Percentiles rank a stretch among this genome's conserved stretches.
phyloP scores from a whole-genome alignment of 2,113 vertebrate species.

The Syrmaticus mikado region DNA sequence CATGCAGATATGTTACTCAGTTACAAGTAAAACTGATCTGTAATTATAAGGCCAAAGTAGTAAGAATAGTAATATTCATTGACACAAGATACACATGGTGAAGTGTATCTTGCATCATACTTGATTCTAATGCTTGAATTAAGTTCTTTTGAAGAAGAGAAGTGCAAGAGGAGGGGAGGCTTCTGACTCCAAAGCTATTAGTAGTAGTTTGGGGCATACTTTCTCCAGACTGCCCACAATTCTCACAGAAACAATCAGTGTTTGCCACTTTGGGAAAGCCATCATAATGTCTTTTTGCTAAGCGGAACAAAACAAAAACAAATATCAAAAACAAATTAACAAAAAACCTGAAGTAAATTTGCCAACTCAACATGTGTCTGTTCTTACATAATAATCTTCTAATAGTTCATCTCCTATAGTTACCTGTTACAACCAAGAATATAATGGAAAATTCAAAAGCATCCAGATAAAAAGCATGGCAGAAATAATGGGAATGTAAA shows the following conservation, averaged over 20 bases:
- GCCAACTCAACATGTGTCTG: neutral
- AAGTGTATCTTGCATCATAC: neutral
- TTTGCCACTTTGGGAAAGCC: conserved; percentile 31
- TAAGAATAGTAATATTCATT: neutral
- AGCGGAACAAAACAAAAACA: neutral
- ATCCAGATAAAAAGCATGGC: neutral
- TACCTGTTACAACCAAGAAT: neutral
- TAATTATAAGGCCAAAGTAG: conserved; percentile 22
- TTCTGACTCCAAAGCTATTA: conserved; percentile 28
- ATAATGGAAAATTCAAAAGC: neutral
- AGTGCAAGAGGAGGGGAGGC: neutral
- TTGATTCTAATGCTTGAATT: conserved; percentile 31
- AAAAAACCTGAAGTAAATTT: conserved; percentile 18
- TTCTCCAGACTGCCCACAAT: conserved; percentile 32
- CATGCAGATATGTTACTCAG: neutral
- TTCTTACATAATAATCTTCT: neutral
- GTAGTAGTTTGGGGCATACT: neutral
- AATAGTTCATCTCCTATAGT: neutral
- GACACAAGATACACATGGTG: neutral
- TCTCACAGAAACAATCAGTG: conserved; percentile 6
- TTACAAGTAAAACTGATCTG: conserved; percentile 37
- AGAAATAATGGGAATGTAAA: neutral
- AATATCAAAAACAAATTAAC: neutral
- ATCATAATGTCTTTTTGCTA: conserved; percentile 10
- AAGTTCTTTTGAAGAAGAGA: conserved; percentile 20